Evolutionary conservation across 2,888 invertebrate genomes (phyloP), one percentile per base, ranked within the genome.

Genomic region (Sinodicranocentrus sp.): DNA sequence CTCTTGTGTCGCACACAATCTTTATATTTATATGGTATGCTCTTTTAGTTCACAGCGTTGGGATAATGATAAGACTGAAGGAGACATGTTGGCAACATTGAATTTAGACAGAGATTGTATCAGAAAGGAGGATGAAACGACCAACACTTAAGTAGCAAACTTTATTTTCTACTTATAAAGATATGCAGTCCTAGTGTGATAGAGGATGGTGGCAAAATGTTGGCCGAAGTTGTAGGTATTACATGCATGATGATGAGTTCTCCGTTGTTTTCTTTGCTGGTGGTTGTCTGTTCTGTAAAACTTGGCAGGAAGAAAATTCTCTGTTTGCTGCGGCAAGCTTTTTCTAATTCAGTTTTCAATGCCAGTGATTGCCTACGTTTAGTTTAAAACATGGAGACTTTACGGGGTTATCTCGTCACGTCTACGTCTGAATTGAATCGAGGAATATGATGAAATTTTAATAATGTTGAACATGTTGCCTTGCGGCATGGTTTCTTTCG

Each of bases 31-130:
- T 15, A 23, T 21, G 1, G 1, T 19, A 2, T 33, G 33, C 52
- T 63, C 39, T 52, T 48, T 65, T 52, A 15, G 28, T 75, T 75
- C 52, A 72, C 71, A 71, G 17, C 1, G 25, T 44, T 63, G 63
- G 28, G 75, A 44, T 75, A 65, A 28, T 65, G 75, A 75, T 75
- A 68, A 77, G 25, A 43, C 43, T 68, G 67, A 68, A 77, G 77
- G 77, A 77, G 77, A 77, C 77, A 43, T 68, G 68, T 68, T 77
- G 77, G 77, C 77, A 77, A 57, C 77, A 77, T 59, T 57, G 43
- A 77, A 76, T 6, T 15, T 1, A 59, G 6, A 10, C 15, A 68
- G 43, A 73, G 73, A 73, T 73, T 8, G n/a, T 73, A 73, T 73
- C 73, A 44, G 61, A 21, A 39, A 57, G 39, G n/a, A 48, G n/a